phyloP scores from a whole-genome alignment of 2,888 invertebrate species.

The Theretra japonica region DNA sequence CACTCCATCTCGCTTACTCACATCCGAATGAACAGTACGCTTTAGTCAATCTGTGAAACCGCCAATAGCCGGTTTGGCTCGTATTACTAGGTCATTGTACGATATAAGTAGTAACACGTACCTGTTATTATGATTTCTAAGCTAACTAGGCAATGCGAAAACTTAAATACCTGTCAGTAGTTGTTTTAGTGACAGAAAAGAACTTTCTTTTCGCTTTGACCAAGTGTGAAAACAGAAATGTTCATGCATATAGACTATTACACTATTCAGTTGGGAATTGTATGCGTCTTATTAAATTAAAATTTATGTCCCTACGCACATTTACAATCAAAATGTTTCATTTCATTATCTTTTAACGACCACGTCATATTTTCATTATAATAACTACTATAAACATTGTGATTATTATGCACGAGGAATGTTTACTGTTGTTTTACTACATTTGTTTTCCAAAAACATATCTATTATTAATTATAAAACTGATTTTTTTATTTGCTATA shows the following conservation, averaged over 20 bases:
- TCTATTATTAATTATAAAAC: no score
- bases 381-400: no score
- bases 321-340: no score
- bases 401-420: no score
- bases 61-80: constrained; percentile 37
- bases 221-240: constrained; percentile 3
- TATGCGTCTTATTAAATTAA: no score
- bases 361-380: no score
- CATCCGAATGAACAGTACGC: constrained; percentile 29
- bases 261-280: neutral
- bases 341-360: no score
- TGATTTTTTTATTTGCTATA: no score
- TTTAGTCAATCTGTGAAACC: constrained; percentile 37
- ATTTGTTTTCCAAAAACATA: no score
- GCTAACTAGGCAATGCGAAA: constrained; percentile 22
- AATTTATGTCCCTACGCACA: no score
- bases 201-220: constrained; percentile 25
- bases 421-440: no score
- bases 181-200: constrained; percentile 7
- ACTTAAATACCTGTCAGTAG: constrained; percentile 9
- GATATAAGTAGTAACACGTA: constrained; percentile 25
- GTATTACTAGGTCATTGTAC: constrained; percentile 21
- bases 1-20: constrained; percentile 17
- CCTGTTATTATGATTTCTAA: constrained; percentile 24
- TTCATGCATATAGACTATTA: no score